Percentiles rank a stretch among this genome's conserved stretches.
These are phyloP conservation scores for Todiramphus saurophagus DNA, from an alignment of 2,113 vertebrate species.

Conservation along the genomic window DNA sequence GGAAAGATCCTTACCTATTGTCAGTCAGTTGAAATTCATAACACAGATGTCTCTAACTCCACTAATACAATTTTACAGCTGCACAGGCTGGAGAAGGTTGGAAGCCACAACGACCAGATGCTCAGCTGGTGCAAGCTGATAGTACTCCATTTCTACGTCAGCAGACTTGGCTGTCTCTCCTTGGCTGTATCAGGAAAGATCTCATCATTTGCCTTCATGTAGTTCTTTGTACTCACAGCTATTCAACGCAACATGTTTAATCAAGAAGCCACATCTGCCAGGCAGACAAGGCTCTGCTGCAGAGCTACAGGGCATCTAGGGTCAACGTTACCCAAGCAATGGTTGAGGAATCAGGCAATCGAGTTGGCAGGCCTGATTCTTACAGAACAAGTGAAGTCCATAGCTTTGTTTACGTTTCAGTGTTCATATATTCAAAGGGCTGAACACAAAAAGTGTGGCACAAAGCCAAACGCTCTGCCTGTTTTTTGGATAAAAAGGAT, in stretches of 20 bases:
- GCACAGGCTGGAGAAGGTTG: background rate
- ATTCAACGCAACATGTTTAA: background rate
- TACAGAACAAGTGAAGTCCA: background rate
- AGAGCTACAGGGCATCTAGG: background rate
- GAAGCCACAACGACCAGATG: slow-evolving; percentile 5
- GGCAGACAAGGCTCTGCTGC: background rate
- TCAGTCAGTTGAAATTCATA: slow-evolving; percentile 26
- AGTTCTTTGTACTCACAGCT: background rate
- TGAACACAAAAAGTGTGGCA: background rate
- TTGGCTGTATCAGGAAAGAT: background rate
- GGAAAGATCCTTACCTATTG: slow-evolving; percentile 50
- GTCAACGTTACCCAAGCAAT: background rate
- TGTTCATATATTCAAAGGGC: background rate
- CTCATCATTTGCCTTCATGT: background rate
- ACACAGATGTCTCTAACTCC: slow-evolving; percentile 22
- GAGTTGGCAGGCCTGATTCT: background rate
- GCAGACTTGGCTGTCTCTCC: background rate
- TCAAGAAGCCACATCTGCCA: background rate
- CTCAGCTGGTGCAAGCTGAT: slow-evolving; percentile 43
- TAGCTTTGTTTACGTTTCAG: background rate
- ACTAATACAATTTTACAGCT: slow-evolving; percentile 25
- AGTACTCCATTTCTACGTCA: background rate
- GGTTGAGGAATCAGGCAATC: background rate
- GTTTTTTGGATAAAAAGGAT: background rate
- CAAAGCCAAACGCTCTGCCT: background rate